Evolutionary conservation across 2,797 vertebrate genomes (phyloP).

Genomic region (Molossus molossus): DNA sequence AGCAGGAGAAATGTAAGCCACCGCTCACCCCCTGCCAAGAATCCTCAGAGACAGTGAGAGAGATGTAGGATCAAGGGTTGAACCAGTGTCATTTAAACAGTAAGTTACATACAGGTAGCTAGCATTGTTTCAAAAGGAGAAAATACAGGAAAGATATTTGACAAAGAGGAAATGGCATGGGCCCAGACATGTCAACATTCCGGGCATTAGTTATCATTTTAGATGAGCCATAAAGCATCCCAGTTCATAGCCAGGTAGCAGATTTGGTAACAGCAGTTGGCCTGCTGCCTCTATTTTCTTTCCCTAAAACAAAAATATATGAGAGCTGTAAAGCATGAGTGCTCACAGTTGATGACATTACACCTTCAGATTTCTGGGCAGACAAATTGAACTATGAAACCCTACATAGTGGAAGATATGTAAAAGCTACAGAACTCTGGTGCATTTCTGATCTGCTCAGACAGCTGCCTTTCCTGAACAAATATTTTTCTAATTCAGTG

Average conservation of each 20-base stretch:
- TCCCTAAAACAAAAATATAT: slow-evolving; percentile 49
- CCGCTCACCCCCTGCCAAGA: background rate
- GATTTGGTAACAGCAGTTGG: background rate
- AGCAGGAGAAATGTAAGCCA: background rate
- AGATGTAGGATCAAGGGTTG: background rate
- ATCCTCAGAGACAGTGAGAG: background rate
- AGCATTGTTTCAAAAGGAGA: slow-evolving; percentile 19
- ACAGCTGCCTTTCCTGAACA: slow-evolving; percentile 18
- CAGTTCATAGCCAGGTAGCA: background rate
- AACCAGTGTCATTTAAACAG: slow-evolving; percentile 44
- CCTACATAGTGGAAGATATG: background rate
- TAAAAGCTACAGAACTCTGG: slow-evolving; percentile 27
- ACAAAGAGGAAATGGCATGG: background rate
- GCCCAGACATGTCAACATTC: background rate
- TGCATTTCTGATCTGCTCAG: slow-evolving; percentile 35
- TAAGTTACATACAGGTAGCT: background rate
- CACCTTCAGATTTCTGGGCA: background rate
- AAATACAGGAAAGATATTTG: background rate
- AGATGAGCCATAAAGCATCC: background rate
- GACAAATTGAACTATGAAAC: background rate
- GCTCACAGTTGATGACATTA: background rate
- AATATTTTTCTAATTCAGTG: background rate
- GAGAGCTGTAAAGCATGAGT: background rate
- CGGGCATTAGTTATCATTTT: background rate
- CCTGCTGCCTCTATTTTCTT: background rate